phyloP scores from a whole-genome alignment of 2,797 vertebrate genomes.

The Rhinella marina region DNA sequence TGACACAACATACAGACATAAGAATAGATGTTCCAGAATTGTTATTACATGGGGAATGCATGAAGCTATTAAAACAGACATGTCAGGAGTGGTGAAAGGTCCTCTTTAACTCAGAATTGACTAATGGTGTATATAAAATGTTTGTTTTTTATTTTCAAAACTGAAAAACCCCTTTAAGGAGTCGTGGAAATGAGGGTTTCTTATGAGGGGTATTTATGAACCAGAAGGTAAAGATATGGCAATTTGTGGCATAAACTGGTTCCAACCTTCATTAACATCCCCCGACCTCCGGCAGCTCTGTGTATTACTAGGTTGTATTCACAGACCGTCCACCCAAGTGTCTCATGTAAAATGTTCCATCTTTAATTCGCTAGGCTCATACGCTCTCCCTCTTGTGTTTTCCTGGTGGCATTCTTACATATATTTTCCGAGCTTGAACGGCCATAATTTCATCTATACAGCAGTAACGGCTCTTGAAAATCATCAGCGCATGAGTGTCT shows the following conservation, averaged over 20 bases:
- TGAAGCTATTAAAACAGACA: no score
- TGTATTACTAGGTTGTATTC: not conserved
- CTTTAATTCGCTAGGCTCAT: not conserved
- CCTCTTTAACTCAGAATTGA: no score
- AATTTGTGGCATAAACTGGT: not conserved
- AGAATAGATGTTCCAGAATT: no score
- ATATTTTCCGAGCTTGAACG: not conserved
- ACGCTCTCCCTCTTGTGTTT: not conserved
- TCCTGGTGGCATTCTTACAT: conserved; percentile 5
- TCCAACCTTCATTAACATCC: not conserved
- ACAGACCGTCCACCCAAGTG: not conserved
- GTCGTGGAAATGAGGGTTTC: no score
- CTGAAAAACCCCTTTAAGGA: no score
- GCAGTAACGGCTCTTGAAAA: not conserved
- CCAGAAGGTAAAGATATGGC: no score
- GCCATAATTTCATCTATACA: not conserved
- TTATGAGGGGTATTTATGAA: no score
- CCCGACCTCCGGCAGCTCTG: not conserved
- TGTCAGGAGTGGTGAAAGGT: no score
- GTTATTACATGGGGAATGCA: no score
- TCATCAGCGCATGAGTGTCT: not conserved
- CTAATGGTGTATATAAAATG: no score
- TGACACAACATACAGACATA: no score
- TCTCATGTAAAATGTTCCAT: not conserved
- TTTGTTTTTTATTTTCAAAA: no score